Evolutionary conservation across 2,888 invertebrate species (phyloP).

Genomic region (Meiosimyza decipiens): DNA sequence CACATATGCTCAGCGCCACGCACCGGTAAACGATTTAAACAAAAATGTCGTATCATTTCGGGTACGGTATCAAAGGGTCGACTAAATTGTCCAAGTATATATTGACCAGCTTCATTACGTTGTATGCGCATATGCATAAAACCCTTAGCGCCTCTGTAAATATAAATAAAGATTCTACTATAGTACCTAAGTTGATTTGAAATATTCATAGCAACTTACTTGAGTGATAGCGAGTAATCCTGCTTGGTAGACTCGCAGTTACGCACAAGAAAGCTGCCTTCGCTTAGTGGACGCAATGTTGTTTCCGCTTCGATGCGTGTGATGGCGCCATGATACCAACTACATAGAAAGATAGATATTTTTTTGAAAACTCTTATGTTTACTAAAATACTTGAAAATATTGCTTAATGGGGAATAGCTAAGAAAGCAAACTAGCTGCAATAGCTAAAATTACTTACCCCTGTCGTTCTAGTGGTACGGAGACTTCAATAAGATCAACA

Average conservation of each 20-base stretch:
- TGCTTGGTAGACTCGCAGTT: conserved; percentile 94
- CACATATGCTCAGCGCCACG: conserved; percentile 97
- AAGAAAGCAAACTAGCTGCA: neutral
- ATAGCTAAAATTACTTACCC: conserved; percentile 72
- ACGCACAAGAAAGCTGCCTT: conserved; percentile 94
- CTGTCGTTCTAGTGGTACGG: conserved; percentile 86
- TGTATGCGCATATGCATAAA: conserved; percentile 98
- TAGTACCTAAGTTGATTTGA: neutral
- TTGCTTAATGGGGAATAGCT: neutral
- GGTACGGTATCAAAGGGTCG: conserved; percentile 93
- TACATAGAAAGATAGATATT: conserved; percentile 57
- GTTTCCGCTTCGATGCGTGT: conserved; percentile 92
- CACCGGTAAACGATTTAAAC: conserved; percentile 91
- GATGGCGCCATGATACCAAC: conserved; percentile 96
- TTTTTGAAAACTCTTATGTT: neutral
- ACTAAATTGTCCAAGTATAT: conserved; percentile 91
- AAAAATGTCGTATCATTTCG: conserved; percentile 95
- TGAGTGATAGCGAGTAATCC: conserved; percentile 93
- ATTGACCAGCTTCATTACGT: conserved; percentile 80
- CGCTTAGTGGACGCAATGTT: conserved; percentile 82
- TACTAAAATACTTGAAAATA: neutral
- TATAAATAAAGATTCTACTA: neutral
- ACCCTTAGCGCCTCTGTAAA: conserved; percentile 86
- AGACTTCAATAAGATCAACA: conserved; percentile 81
- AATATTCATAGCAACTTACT: conserved; percentile 78